phyloP scores from a whole-genome alignment of 2,797 vertebrate genomes.

The Diceros bicornis region DNA sequence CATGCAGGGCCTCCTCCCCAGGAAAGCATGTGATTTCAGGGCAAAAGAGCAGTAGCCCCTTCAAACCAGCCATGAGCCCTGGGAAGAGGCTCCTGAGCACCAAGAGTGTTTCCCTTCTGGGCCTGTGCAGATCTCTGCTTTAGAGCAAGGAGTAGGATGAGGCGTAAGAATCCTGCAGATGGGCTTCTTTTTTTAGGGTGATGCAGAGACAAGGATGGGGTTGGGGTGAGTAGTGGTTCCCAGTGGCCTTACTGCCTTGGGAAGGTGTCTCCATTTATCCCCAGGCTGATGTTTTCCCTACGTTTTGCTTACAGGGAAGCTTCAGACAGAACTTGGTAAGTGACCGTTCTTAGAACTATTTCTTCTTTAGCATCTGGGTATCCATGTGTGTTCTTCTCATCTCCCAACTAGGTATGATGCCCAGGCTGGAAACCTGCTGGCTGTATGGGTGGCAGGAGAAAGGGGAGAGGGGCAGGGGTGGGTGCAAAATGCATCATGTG shows the following conservation, averaged over 20 bases:
- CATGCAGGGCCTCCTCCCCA: not conserved
- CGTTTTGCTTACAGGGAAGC: conserved; percentile 73
- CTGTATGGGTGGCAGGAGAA: not conserved
- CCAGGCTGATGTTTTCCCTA: conserved; percentile 25
- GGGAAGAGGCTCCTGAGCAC: not conserved
- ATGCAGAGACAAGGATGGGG: not conserved
- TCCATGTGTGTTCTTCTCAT: not conserved
- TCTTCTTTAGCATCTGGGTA: not conserved
- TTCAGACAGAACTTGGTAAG: conserved; percentile 83
- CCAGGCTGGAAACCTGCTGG: not conserved
- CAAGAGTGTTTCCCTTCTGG: not conserved
- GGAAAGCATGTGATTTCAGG: not conserved
- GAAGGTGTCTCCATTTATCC: not conserved
- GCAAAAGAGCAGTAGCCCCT: not conserved
- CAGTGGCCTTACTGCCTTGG: not conserved
- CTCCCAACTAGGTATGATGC: not conserved
- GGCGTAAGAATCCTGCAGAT: not conserved
- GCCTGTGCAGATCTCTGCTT: not conserved
- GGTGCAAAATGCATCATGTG: not conserved
- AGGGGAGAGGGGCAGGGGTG: not conserved
- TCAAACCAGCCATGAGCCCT: not conserved
- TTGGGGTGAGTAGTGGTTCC: not conserved
- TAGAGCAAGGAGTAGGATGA: not conserved
- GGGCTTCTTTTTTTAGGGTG: too few species aligned
- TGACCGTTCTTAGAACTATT: not conserved